Evolutionary conservation across 2,113 vertebrate genomes (phyloP).

Genomic region (Scatophagus argus): DNA sequence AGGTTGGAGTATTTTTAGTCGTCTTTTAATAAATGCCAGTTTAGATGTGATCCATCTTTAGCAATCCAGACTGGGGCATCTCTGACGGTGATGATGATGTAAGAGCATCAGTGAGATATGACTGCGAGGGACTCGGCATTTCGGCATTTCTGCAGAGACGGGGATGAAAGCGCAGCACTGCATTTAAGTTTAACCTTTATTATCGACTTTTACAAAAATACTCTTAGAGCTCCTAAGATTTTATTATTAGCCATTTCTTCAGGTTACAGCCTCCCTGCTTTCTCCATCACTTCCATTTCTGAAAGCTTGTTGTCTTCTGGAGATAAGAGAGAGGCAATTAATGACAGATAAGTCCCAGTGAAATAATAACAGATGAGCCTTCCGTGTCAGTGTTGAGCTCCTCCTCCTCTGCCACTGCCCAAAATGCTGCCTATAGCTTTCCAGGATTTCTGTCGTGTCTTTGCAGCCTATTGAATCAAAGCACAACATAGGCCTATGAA

Average conservation of each 20-base stretch:
- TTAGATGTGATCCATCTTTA: constrained; percentile 63
- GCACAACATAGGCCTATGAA: not conserved
- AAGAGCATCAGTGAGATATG: constrained; percentile 40
- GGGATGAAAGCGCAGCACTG: constrained; percentile 23
- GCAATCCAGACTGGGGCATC: constrained; percentile 47
- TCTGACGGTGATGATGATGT: constrained; percentile 69
- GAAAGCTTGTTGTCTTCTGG: constrained; percentile 39
- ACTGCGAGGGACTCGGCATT: constrained; percentile 14
- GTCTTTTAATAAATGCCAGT: constrained; percentile 65
- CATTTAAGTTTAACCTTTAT: not conserved
- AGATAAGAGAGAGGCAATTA: constrained; percentile 62
- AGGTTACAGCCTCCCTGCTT: not conserved
- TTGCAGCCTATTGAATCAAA: constrained; percentile 13
- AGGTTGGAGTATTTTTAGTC: constrained; percentile 49
- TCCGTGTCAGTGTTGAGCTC: constrained; percentile 26
- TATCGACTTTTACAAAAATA: not conserved
- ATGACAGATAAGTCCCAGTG: constrained; percentile 58
- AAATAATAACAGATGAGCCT: constrained; percentile 43
- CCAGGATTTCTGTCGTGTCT: constrained; percentile 29
- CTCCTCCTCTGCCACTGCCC: constrained; percentile 16
- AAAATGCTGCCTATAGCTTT: constrained; percentile 43
- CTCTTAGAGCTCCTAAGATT: not conserved
- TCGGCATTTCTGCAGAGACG: constrained; percentile 15
- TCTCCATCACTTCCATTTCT: constrained; percentile 24
- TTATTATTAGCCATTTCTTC: not conserved